phyloP scores from a whole-genome alignment of 2,113 vertebrate genomes.

The Apodemus speciosus region DNA sequence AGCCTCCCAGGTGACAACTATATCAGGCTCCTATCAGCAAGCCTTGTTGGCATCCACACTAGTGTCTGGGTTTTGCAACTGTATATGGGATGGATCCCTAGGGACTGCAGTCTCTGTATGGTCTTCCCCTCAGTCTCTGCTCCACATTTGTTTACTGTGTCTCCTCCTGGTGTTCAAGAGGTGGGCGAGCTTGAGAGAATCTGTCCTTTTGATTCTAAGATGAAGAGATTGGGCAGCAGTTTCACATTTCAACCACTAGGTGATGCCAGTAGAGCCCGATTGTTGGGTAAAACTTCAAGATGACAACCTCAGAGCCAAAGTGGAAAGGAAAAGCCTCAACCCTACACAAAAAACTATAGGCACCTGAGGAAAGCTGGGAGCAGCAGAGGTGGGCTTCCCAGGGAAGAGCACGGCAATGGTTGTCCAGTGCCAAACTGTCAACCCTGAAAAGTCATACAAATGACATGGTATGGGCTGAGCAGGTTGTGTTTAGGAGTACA shows the following conservation, averaged over 20 bases:
- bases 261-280: not conserved
- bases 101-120: no score
- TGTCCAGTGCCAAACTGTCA: not conserved
- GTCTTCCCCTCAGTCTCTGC: no score
- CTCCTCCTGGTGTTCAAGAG: not conserved
- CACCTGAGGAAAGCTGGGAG: not conserved
- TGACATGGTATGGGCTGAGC: not conserved
- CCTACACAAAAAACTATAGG: not conserved
- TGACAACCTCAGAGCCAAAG: not conserved
- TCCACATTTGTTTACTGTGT: no score
- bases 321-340: not conserved
- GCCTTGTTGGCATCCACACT: no score
- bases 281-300: not conserved
- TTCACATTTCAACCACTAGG: conserved; percentile 36
- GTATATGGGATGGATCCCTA: no score
- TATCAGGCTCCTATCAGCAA: no score
- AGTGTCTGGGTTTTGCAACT: no score
- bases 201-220: not conserved
- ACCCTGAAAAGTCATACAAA: not conserved
- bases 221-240: not conserved
- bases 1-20: no score
- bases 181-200: not conserved
- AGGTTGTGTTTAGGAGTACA: not conserved
- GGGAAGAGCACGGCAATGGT: not conserved
- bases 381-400: not conserved